These are phyloP conservation scores for Gryllus longicercus DNA, from an alignment of 2,888 invertebrate species.

Conservation along the genomic window DNA sequence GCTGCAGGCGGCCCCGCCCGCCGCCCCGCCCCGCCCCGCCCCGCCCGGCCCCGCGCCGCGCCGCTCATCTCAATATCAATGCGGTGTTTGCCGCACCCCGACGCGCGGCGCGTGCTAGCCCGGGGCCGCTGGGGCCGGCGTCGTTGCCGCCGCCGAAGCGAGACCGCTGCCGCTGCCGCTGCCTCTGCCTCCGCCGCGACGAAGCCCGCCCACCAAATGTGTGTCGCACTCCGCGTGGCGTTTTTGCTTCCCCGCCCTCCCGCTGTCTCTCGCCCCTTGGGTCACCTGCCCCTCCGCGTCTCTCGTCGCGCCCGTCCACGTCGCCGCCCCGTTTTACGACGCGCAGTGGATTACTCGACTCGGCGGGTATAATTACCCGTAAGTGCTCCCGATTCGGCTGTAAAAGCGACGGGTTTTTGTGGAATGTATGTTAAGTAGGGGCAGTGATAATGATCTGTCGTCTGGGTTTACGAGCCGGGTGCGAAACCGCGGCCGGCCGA, in stretches of 20 bases:
- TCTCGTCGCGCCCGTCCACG: background rate
- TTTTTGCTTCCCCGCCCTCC: background rate
- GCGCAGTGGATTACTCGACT: background rate
- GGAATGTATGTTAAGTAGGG: slow-evolving; percentile 17
- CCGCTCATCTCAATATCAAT: background rate
- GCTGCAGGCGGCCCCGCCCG: background rate
- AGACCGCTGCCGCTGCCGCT: background rate
- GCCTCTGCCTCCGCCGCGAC: background rate
- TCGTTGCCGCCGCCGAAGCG: background rate
- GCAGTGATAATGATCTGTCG: slow-evolving; percentile 17
- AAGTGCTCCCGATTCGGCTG: slow-evolving; percentile 17
- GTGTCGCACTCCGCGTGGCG: background rate
- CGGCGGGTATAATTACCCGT: slow-evolving; percentile 1
- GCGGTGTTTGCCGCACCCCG: slow-evolving; percentile 9
- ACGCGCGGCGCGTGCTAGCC: slow-evolving; percentile 1
- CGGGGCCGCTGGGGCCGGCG: background rate
- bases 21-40: background rate
- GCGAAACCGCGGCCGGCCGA: slow-evolving; percentile 1
- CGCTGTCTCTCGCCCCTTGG: background rate
- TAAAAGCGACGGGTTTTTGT: slow-evolving; percentile 17
- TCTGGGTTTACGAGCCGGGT: slow-evolving; percentile 17
- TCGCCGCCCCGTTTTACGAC: background rate
- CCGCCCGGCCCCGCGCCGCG: background rate
- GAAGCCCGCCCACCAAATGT: background rate
- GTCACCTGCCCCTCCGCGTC: background rate